Evolutionary conservation across 2,113 vertebrate species (phyloP).

Genomic region (Channa maculata): DNA sequence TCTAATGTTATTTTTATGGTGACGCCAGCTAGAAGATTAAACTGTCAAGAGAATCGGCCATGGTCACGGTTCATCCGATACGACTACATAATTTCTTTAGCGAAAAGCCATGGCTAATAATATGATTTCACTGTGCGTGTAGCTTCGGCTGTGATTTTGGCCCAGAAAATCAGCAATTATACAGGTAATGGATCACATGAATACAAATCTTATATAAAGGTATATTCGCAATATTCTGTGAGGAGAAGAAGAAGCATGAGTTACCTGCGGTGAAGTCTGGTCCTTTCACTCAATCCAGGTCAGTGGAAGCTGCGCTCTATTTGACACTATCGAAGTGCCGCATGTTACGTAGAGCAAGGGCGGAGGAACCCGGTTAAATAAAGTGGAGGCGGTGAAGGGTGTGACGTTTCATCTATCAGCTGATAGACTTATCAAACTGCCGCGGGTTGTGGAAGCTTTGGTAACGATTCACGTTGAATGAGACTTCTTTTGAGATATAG

Average conservation of each 20-base stretch:
- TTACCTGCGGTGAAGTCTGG: constrained; percentile 22
- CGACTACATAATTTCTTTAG: neutral
- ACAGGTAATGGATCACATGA: neutral
- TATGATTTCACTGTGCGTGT: neutral
- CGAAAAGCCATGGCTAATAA: neutral
- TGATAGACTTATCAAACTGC: neutral
- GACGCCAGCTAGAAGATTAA: neutral
- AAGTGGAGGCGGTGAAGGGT: neutral
- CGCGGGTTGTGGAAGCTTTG: neutral
- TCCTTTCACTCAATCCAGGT: constrained; percentile 31
- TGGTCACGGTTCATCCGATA: neutral
- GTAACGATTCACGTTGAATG: too few species aligned
- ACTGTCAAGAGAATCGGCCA: too few species aligned
- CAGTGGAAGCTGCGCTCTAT: constrained; percentile 33
- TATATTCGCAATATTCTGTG: neutral
- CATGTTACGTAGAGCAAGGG: constrained; percentile 41
- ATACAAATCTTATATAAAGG: neutral
- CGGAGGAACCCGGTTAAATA: constrained; percentile 2
- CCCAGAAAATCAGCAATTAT: too few species aligned
- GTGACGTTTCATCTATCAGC: constrained; percentile 6
- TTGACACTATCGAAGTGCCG: constrained; percentile 24
- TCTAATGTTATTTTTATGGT: neutral
- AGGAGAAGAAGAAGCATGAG: neutral
- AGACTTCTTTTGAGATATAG: too few species aligned
- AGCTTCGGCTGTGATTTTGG: neutral